Conservation (phyloP, 1,140 invertebrate genomes). For the Drosophila punjabiensis region DNA sequence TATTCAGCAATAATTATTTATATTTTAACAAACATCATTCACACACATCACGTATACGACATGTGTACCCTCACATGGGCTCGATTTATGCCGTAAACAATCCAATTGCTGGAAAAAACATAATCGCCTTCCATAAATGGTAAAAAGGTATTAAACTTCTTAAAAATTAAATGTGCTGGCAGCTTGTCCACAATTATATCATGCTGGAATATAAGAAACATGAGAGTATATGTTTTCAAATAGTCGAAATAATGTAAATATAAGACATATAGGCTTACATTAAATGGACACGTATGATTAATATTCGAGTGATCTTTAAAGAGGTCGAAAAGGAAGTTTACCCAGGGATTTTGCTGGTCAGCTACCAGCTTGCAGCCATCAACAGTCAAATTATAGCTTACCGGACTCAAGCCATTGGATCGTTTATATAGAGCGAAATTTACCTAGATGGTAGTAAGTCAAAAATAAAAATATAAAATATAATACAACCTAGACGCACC, state of each 20-base stretch:
- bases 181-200: conserved; percentile 28
- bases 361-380: conserved; percentile 12
- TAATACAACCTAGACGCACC: not conserved
- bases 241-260: no score
- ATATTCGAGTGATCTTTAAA: conserved; percentile 13
- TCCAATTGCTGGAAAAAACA: conserved; percentile 30
- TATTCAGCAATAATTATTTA: not conserved
- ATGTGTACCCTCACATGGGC: conserved; percentile 11
- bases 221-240: not conserved
- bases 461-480: not conserved
- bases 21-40: not conserved
- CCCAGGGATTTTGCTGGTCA: not conserved
- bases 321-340: conserved; percentile 4
- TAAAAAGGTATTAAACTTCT: not conserved
- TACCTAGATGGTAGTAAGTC: not conserved
- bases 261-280: not conserved
- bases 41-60: not conserved
- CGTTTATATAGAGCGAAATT: conserved; percentile 18
- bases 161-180: conserved; percentile 3
- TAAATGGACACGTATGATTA: conserved; percentile 23
- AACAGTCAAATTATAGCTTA: conserved; percentile 13
- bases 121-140: conserved; percentile 20
- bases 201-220: not conserved
- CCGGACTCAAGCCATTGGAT: conserved; percentile 11
- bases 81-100: not conserved